Evolutionary conservation across 2,888 invertebrate genomes (phyloP).

Genomic region (Frankliniella fusca): DNA sequence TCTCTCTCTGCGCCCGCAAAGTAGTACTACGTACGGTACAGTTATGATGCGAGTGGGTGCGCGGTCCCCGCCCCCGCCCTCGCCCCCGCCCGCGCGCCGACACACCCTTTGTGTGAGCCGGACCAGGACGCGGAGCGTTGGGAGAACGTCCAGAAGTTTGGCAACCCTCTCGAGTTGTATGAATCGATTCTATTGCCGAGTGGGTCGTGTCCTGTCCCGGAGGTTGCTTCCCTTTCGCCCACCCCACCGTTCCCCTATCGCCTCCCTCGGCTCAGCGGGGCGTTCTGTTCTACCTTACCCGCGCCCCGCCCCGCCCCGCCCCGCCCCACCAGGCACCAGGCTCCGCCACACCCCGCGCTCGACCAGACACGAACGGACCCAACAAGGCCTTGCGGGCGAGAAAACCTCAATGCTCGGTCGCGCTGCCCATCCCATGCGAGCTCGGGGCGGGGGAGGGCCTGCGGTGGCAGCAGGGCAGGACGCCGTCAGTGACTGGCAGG

Average conservation of each 20-base stretch:
- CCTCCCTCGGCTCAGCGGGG: background rate
- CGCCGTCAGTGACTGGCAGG: too few species aligned
- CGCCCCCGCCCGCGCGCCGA: too few species aligned
- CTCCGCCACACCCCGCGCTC: background rate
- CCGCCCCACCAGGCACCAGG: background rate
- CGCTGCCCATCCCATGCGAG: background rate
- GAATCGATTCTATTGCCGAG: constrained; percentile 18
- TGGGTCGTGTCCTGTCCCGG: constrained; percentile 17
- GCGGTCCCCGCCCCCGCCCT: too few species aligned
- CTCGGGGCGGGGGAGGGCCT: background rate
- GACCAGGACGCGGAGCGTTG: too few species aligned
- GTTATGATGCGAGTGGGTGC: too few species aligned
- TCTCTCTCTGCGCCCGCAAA: too few species aligned
- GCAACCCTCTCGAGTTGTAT: constrained; percentile 11
- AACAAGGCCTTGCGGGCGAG: background rate
- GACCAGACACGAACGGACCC: background rate
- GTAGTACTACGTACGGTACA: too few species aligned
- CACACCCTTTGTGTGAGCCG: too few species aligned
- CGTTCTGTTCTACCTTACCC: background rate
- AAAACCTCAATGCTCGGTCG: background rate
- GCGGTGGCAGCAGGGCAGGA: too few species aligned
- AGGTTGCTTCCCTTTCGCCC: background rate
- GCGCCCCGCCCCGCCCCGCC: background rate
- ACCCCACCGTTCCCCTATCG: background rate
- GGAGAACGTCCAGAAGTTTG: constrained; percentile 11